Evolutionary conservation across 2,888 invertebrate species (phyloP).

Genomic region (Phengaris arion): DNA sequence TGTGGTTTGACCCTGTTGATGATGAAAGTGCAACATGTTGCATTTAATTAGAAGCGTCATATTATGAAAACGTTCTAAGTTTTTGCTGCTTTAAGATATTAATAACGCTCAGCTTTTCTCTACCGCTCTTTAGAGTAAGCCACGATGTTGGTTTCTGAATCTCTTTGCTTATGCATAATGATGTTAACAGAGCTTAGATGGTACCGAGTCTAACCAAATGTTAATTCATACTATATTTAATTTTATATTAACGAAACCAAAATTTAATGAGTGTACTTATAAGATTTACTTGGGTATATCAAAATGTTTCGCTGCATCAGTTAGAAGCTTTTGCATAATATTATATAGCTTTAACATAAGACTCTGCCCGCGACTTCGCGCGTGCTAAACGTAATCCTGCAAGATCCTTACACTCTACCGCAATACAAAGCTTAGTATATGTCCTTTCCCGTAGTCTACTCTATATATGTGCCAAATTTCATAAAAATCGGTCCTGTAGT

Average conservation of each 20-base stretch:
- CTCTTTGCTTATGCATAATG: constrained; percentile 65
- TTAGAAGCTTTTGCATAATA: neutral
- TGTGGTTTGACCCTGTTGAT: neutral
- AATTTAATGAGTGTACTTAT: constrained; percentile 1
- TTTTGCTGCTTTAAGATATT: constrained; percentile 27
- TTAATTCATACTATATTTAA: constrained; percentile 24
- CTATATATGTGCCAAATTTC: no score
- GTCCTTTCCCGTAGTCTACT: no score
- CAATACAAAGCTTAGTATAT: no score
- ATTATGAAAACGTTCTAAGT: constrained; percentile 13
- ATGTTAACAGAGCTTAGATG: constrained; percentile 59
- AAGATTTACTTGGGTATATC: neutral
- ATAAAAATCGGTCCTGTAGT: no score
- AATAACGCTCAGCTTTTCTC: constrained; percentile 41
- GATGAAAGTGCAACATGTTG: constrained; percentile 22
- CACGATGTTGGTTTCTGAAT: constrained; percentile 52
- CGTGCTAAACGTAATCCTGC: no score
- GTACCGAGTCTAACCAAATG: constrained; percentile 49
- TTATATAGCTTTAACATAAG: neutral
- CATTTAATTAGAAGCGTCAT: constrained; percentile 2
- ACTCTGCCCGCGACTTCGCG: no score
- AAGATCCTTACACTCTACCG: no score
- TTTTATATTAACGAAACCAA: constrained; percentile 15
- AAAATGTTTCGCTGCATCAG: neutral
- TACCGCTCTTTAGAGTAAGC: constrained; percentile 44